Conservation (phyloP, 2,113 vertebrate species). For the Triplophysa rosa region DNA sequence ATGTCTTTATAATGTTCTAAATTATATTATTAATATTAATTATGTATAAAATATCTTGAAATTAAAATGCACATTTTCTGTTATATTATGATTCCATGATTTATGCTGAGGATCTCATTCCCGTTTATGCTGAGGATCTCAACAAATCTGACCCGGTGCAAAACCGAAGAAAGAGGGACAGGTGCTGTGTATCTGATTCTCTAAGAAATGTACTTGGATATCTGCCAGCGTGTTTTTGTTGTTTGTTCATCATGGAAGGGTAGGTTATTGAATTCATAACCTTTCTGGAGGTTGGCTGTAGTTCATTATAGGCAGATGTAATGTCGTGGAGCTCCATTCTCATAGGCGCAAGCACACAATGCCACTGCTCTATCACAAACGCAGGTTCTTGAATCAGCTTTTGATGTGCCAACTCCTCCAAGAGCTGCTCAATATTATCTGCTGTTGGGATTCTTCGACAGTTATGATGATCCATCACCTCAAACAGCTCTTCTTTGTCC, state of each 20-base stretch:
- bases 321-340: slow-evolving; percentile 7
- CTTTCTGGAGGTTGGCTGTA: slow-evolving; percentile 35
- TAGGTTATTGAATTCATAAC: slow-evolving; percentile 23
- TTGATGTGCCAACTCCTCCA: no score
- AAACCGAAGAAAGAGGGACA: slow-evolving; percentile 14
- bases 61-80: not conserved
- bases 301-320: slow-evolving; percentile 11
- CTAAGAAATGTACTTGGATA: slow-evolving; percentile 19
- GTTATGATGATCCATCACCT: no score
- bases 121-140: slow-evolving; percentile 30
- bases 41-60: not conserved
- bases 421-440: no score
- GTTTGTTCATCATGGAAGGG: slow-evolving; percentile 7
- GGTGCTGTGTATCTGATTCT: slow-evolving; percentile 7
- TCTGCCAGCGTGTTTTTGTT: slow-evolving; percentile 8
- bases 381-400: slow-evolving; percentile 44
- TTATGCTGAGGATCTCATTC: no score
- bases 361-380: slow-evolving; percentile 41
- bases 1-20: not conserved
- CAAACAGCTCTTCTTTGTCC: no score
- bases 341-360: slow-evolving; percentile 18
- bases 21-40: no score
- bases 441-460: no score
- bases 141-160: slow-evolving; percentile 42
- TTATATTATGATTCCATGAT: not conserved